phyloP scores from a whole-genome alignment of 2,797 vertebrate genomes.

The Philypnodon macrostomus region DNA sequence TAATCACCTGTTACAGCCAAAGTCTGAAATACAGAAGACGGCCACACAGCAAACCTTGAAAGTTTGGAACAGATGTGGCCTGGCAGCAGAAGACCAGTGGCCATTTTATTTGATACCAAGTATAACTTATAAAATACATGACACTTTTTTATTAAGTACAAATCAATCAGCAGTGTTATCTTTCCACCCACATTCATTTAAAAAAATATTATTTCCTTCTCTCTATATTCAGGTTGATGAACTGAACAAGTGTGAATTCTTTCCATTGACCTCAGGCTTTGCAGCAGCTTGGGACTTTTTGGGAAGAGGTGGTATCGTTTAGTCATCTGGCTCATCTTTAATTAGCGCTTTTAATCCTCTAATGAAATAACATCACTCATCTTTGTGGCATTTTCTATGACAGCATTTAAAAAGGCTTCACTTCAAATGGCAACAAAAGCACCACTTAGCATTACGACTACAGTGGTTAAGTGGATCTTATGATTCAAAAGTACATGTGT shows the following conservation, averaged over 20 bases:
- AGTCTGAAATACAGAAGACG: no score
- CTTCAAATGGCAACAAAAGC: conserved; percentile 7
- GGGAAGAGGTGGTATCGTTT: conserved; percentile 41
- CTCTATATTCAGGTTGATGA: conserved; percentile 12
- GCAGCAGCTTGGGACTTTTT: conserved; percentile 57
- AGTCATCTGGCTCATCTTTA: conserved; percentile 29
- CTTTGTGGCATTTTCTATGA: conserved; percentile 29
- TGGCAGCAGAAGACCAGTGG: no score
- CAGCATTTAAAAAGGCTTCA: conserved; percentile 13
- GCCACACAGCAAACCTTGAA: no score
- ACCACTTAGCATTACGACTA: conserved; percentile 1
- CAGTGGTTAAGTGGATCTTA: not conserved
- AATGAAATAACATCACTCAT: conserved; percentile 26
- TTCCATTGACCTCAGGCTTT: conserved; percentile 54
- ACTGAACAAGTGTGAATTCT: conserved; percentile 33
- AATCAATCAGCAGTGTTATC: not conserved
- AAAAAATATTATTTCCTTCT: no score
- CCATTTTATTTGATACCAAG: no score
- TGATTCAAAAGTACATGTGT: not conserved
- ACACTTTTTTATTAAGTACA: no score
- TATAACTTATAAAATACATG: no score
- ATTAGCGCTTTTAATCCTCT: conserved; percentile 30
- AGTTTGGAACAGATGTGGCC: no score
- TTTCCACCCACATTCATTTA: no score
- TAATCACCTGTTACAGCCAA: no score